These are phyloP conservation scores for Athalia rosae DNA, from an alignment of 2,888 invertebrate species.

Conservation along the genomic window DNA sequence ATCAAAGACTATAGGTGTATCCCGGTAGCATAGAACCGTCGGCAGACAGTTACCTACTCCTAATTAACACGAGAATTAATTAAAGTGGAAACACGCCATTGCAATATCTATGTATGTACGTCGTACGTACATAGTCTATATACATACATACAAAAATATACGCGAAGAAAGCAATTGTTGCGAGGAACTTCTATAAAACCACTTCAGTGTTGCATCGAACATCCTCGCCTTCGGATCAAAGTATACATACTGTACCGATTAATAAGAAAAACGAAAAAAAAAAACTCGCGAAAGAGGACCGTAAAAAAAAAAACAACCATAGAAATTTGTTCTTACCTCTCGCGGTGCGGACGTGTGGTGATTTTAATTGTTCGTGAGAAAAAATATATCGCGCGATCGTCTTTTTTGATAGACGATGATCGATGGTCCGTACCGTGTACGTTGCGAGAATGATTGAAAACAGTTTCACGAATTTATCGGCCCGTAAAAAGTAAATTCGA, in stretches of 20 bases:
- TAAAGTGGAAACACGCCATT: conserved; percentile 52
- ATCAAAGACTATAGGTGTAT: conserved; percentile 5
- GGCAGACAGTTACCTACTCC: neutral
- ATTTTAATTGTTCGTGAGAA: too few relatives aligned
- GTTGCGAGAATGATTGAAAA: too few relatives aligned
- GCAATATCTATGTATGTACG: conserved; percentile 4
- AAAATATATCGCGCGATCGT: too few relatives aligned
- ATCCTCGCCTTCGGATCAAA: conserved; percentile 63
- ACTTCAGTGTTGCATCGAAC: conserved; percentile 69
- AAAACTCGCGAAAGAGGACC: neutral
- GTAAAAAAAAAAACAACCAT: too few relatives aligned
- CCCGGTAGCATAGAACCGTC: neutral
- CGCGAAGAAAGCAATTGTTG: conserved; percentile 67
- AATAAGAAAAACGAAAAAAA: neutral
- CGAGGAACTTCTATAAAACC: conserved; percentile 55
- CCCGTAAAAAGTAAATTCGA: too few relatives aligned
- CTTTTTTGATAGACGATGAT: too few relatives aligned
- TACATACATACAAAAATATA: conserved; percentile 66
- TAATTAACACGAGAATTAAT: conserved; percentile 59
- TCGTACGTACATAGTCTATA: neutral
- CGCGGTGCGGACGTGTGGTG: too few relatives aligned
- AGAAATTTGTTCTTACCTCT: too few relatives aligned
- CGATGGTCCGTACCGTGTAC: too few relatives aligned
- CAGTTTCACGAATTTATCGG: too few relatives aligned
- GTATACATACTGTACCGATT: neutral